phyloP scores from a whole-genome alignment of 1,140 invertebrate genomes.

The Pseudomyrmex gracilis region DNA sequence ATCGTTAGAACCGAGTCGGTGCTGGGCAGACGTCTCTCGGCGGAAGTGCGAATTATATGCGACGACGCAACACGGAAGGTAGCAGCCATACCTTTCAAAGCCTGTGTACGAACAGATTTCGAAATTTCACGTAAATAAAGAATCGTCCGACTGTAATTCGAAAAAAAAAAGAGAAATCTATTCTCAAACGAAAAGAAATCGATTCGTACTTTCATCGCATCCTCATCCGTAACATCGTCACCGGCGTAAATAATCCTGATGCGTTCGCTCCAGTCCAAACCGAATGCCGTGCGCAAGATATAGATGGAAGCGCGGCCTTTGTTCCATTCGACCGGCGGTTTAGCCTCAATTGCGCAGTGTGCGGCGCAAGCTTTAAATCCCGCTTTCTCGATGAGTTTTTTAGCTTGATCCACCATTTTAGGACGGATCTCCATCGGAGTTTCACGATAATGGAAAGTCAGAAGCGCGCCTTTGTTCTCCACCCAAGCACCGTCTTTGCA shows the following conservation, averaged over 20 bases:
- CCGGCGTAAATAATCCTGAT: constrained; percentile 96
- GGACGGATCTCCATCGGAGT: constrained; percentile 89
- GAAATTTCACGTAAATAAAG: background rate
- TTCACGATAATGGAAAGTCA: constrained; percentile 96
- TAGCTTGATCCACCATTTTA: constrained; percentile 89
- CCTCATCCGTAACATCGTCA: constrained; percentile 96
- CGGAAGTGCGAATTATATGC: constrained; percentile 93
- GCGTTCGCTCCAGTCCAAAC: constrained; percentile 95
- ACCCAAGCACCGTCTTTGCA: constrained; percentile 96
- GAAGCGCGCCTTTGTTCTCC: constrained; percentile 94
- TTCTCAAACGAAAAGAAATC: background rate
- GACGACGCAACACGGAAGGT: constrained; percentile 95
- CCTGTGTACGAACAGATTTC: constrained; percentile 83
- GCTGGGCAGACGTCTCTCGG: constrained; percentile 93
- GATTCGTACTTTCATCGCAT: constrained; percentile 92
- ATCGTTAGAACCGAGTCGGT: constrained; percentile 95
- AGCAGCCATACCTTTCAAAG: constrained; percentile 95
- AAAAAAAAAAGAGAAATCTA: background rate
- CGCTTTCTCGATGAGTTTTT: constrained; percentile 89
- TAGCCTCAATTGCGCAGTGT: constrained; percentile 94
- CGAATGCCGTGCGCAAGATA: constrained; percentile 94
- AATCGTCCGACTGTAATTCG: background rate
- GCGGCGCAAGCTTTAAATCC: constrained; percentile 92
- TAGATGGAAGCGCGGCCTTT: constrained; percentile 96
- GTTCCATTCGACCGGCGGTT: constrained; percentile 96